Evolutionary conservation across 2,888 invertebrate genomes (phyloP).

Genomic region (Malthinus seriepunctatus): DNA sequence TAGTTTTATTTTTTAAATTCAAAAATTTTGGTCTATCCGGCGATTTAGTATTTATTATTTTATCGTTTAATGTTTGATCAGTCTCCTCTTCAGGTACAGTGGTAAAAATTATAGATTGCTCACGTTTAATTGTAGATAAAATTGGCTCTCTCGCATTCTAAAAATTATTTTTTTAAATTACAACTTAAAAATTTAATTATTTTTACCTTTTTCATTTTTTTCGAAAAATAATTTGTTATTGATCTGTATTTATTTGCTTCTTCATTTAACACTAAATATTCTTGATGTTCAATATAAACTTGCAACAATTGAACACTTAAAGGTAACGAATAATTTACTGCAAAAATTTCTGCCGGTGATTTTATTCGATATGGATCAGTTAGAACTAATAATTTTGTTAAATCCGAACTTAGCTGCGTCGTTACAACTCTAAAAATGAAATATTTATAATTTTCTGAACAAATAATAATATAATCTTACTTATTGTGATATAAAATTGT

Average conservation of each 20-base stretch:
- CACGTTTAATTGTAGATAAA: conserved; percentile 71
- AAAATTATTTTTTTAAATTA: neutral
- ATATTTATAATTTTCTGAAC: neutral
- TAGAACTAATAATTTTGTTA: conserved; percentile 79
- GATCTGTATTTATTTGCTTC: conserved; percentile 55
- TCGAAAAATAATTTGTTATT: conserved; percentile 42
- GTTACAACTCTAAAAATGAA: conserved; percentile 71
- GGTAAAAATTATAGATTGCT: conserved; percentile 79
- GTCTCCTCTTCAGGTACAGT: conserved; percentile 80
- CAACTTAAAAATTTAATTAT: neutral
- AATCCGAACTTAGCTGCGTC: conserved; percentile 72
- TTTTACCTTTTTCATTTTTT: conserved; percentile 40
- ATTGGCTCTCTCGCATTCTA: conserved; percentile 53
- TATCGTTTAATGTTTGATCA: conserved; percentile 37
- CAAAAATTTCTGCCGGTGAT: conserved; percentile 73
- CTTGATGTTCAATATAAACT: conserved; percentile 71
- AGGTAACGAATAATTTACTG: conserved; percentile 72
- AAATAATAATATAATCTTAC: conserved; percentile 56
- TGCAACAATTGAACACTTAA: conserved; percentile 79
- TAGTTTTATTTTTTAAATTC: conserved; percentile 47
- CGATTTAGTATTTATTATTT: conserved; percentile 35
- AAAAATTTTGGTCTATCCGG: conserved; percentile 50
- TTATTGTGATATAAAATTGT: conserved; percentile 87
- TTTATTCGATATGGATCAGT: conserved; percentile 85
- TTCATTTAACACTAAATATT: conserved; percentile 60